These are phyloP conservation scores for Habrosyne pyritoides DNA, from an alignment of 2,888 invertebrate genomes.

Conservation along the genomic window DNA sequence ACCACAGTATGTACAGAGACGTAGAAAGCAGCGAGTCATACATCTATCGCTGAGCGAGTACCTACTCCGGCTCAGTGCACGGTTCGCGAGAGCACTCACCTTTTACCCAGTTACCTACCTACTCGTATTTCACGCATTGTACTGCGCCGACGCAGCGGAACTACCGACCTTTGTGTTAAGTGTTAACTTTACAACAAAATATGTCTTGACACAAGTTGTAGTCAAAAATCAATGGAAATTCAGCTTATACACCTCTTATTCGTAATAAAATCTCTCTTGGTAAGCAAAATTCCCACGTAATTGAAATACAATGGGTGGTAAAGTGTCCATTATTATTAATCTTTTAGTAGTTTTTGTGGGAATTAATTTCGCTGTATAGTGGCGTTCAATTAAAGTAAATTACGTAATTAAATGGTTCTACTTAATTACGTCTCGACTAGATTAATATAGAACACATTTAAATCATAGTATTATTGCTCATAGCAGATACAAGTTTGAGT, in stretches of 20 bases:
- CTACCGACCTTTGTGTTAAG: slow-evolving; percentile 32
- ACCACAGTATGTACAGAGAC: not conserved
- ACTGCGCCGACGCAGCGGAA: slow-evolving; percentile 27
- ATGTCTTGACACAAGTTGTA: not conserved
- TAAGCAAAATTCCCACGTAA: not conserved
- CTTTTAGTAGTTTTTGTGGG: not conserved
- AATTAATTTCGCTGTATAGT: not conserved
- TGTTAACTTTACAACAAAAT: slow-evolving; percentile 16
- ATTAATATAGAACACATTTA: not conserved
- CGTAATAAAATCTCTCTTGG: not conserved
- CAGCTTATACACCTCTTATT: not conserved
- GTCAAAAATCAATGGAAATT: not conserved
- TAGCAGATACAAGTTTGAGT: not conserved
- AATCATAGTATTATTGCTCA: not conserved
- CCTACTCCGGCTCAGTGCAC: slow-evolving; percentile 8
- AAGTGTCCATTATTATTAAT: not conserved
- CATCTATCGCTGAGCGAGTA: slow-evolving; percentile 1
- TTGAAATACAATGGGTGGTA: not conserved
- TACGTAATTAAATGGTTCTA: not conserved
- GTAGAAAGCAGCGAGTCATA: slow-evolving; percentile 7
- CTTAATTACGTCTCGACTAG: not conserved
- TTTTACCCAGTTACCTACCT: slow-evolving; percentile 58
- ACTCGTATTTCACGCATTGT: slow-evolving; percentile 46
- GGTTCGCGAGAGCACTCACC: slow-evolving; percentile 50
- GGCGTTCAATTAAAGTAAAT: not conserved